phyloP scores from a whole-genome alignment of 2,113 vertebrate species.

The Guaruba guarouba region DNA sequence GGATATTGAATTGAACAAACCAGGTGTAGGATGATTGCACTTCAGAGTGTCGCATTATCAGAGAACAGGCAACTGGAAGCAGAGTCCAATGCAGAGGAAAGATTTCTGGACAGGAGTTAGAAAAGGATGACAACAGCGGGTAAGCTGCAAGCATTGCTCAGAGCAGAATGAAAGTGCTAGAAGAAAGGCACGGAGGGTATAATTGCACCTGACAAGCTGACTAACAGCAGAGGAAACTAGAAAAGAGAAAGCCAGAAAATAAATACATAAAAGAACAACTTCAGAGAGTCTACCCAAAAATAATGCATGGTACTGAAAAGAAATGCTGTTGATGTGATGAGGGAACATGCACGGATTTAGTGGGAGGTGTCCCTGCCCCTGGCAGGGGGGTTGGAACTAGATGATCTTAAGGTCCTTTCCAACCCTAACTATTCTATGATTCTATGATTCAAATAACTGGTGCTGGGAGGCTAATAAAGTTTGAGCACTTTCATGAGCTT shows the following conservation, averaged over 20 bases:
- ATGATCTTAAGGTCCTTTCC: too few species aligned
- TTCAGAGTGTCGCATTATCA: not conserved
- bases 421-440: too few species aligned
- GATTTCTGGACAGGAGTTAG: not conserved
- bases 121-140: not conserved
- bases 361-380: too few species aligned
- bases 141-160: not conserved
- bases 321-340: rapidly evolving
- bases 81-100: not conserved
- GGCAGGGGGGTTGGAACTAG: too few species aligned
- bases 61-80: not conserved
- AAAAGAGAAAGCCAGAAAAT: not conserved
- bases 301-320: not conserved
- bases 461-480: not conserved
- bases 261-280: not conserved
- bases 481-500: not conserved
- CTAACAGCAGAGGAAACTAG: not conserved
- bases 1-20: not conserved
- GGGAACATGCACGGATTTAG: not conserved
- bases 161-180: not conserved
- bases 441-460: not conserved
- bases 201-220: not conserved
- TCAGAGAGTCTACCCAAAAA: not conserved
- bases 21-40: not conserved
- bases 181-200: not conserved